Percentiles rank a stretch among this genome's conserved stretches.
phyloP scores from a whole-genome alignment of 2,888 invertebrate genomes.

The Ormyrus pomaceus region DNA sequence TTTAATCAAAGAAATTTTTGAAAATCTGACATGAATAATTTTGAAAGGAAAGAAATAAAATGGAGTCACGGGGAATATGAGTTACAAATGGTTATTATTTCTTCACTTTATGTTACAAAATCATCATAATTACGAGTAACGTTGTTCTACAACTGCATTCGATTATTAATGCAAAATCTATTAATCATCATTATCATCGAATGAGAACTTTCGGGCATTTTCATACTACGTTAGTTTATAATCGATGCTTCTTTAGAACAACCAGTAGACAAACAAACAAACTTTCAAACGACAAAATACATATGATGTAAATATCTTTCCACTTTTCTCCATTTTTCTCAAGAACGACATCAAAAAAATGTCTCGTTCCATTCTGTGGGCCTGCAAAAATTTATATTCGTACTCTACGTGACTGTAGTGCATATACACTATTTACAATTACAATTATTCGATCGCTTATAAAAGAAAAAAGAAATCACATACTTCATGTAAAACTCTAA shows the following conservation, averaged over 20 bases:
- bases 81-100: conserved; percentile 72
- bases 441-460: conserved; percentile 27
- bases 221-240: conserved; percentile 5
- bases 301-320: conserved; percentile 43
- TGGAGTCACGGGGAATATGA: conserved; percentile 19
- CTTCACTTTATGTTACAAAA: conserved; percentile 70
- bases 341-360: conserved; percentile 33
- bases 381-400: conserved; percentile 51
- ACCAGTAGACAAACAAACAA: conserved; percentile 34
- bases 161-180: conserved; percentile 40
- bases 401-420: conserved; percentile 63
- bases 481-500: conserved; percentile 11
- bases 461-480: conserved; percentile 28
- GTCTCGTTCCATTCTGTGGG: conserved; percentile 14
- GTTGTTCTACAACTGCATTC: conserved; percentile 49
- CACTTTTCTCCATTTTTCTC: conserved; percentile 16
- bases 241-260: conserved; percentile 16
- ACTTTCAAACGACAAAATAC: conserved; percentile 45
- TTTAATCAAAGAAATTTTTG: no score
- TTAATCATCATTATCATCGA: conserved; percentile 24
- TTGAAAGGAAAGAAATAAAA: conserved; percentile 8
- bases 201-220: conserved; percentile 7
- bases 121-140: conserved; percentile 61
- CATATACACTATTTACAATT: conserved; percentile 73
- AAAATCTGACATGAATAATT: not conserved